Evolutionary conservation across 2,113 vertebrate species (phyloP).

Genomic region (Sialia sialis): DNA sequence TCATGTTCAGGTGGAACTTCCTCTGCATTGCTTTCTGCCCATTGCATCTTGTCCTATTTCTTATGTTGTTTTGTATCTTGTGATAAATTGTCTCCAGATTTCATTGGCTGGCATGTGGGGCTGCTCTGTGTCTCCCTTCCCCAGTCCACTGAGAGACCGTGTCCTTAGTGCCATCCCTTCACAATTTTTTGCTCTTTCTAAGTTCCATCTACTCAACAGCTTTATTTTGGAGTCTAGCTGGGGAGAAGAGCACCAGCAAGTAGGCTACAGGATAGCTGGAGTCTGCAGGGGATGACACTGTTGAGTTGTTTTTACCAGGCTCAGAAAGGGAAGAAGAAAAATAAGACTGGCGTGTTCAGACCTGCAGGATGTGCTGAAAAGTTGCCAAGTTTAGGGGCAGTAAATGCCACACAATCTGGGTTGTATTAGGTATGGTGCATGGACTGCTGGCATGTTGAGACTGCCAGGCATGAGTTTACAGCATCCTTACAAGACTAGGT

Average conservation of each 20-base stretch:
- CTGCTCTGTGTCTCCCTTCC: rapidly evolving
- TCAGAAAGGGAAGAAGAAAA: background rate
- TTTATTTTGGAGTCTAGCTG: background rate
- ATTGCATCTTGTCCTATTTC: background rate
- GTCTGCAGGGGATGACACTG: too few relatives aligned
- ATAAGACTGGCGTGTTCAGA: background rate
- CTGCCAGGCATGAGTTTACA: background rate
- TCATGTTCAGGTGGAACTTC: background rate
- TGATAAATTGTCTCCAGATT: background rate
- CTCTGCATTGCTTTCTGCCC: background rate
- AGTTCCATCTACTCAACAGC: background rate
- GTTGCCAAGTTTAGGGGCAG: too few relatives aligned
- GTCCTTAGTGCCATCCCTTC: background rate
- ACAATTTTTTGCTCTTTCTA: background rate
- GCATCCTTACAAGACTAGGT: background rate
- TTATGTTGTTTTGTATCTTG: background rate
- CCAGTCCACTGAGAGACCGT: rapidly evolving
- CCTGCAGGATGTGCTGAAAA: background rate
- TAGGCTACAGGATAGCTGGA: background rate
- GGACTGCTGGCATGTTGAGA: background rate
- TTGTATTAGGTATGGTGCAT: background rate
- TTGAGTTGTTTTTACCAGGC: background rate
- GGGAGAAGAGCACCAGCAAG: background rate
- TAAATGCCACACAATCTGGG: rapidly evolving
- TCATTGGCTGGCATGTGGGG: rapidly evolving